Conservation (phyloP, 2,888 invertebrate species). For the Sarcophaga rosellei region DNA sequence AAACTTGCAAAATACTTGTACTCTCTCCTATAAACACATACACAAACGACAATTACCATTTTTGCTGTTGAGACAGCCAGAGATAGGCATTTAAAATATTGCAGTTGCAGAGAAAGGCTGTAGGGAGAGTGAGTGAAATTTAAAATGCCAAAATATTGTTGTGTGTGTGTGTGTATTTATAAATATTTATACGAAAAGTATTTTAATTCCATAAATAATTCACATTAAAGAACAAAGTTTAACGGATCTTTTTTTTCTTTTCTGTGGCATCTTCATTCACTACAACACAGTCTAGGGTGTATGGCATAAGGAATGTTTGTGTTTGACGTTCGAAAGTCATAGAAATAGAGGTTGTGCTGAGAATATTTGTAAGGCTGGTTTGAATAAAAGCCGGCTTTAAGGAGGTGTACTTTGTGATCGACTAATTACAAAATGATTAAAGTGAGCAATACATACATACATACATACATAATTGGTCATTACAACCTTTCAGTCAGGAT, state of each 20-base stretch:
- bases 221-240: conserved; percentile 15
- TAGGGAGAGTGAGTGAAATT: neutral
- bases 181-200: conserved; percentile 36
- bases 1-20: neutral
- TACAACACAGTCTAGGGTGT: too few relatives aligned
- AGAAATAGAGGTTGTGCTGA: too few relatives aligned
- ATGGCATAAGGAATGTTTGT: too few relatives aligned
- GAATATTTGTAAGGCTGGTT: too few relatives aligned
- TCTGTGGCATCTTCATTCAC: neutral
- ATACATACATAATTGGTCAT: too few relatives aligned
- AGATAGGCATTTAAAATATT: neutral
- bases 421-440: too few relatives aligned
- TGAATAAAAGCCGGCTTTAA: too few relatives aligned
- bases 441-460: too few relatives aligned
- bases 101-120: too few relatives aligned
- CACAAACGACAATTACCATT: neutral
- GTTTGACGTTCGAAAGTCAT: too few relatives aligned
- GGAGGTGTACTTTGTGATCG: too few relatives aligned
- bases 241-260: neutral
- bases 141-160: neutral
- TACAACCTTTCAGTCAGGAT: too few relatives aligned
- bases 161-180: neutral
- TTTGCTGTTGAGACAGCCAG: neutral
- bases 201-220: conserved; percentile 43
- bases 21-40: neutral